Percentiles rank a stretch among this genome's conserved stretches.
These are phyloP conservation scores for Montipora sp. DNA, from an alignment of 64 coral and sea anemone species.

Conservation along the genomic window DNA sequence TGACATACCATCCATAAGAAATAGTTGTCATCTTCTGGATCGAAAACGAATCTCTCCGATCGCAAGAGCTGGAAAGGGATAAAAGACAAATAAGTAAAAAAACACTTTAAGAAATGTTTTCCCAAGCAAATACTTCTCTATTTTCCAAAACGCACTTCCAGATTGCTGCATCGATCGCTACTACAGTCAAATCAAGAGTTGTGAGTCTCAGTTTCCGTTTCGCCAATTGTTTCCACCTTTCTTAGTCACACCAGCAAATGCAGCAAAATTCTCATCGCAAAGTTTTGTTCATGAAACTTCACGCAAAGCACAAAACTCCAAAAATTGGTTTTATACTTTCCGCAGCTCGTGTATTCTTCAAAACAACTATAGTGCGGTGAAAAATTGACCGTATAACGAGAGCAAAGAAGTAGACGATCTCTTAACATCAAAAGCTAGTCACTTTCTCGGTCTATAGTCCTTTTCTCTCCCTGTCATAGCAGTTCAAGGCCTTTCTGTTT, in stretches of 20 bases:
- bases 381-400: too few relatives aligned
- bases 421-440: too few relatives aligned
- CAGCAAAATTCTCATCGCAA: neutral
- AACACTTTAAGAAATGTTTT: too few relatives aligned
- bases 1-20: slow-evolving; percentile 57
- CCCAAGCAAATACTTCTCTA: too few relatives aligned
- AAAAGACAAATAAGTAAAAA: neutral
- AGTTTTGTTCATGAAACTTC: neutral
- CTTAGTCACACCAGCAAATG: neutral
- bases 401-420: too few relatives aligned
- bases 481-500: too few relatives aligned
- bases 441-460: neutral
- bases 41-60: slow-evolving; percentile 33
- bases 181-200: too few relatives aligned
- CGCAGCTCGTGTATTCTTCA: too few relatives aligned
- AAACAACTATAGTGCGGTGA: too few relatives aligned
- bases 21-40: slow-evolving; percentile 56
- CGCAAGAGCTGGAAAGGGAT: slow-evolving; percentile 29
- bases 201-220: too few relatives aligned
- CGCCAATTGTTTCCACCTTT: neutral
- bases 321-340: neutral
- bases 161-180: too few relatives aligned
- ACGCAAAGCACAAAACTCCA: neutral
- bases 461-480: neutral
- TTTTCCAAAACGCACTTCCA: too few relatives aligned